Conservation (phyloP, 2,797 vertebrate species). For the Erpetoichthys calabaricus region DNA sequence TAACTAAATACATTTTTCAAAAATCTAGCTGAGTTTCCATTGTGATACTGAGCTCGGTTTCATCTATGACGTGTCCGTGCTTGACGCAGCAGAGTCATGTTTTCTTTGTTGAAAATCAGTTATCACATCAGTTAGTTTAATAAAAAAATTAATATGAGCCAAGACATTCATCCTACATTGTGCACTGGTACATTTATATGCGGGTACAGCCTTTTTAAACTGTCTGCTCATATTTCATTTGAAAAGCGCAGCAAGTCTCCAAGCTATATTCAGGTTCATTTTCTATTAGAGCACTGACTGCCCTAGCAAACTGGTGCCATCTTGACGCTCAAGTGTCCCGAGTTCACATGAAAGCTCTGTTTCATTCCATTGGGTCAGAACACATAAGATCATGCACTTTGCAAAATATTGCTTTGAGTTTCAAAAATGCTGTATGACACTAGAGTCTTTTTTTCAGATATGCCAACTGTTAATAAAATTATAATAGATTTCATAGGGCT, state of each 20-base stretch:
- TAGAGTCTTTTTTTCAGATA: slow-evolving; percentile 12
- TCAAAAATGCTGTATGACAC: too few species aligned
- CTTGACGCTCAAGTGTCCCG: slow-evolving; percentile 63
- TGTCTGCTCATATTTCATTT: slow-evolving; percentile 59
- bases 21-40: too few species aligned
- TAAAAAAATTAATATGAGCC: too few species aligned
- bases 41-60: too few species aligned
- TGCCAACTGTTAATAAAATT: slow-evolving; percentile 39
- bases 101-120: too few species aligned
- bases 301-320: slow-evolving; percentile 58
- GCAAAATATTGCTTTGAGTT: slow-evolving; percentile 1
- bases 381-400: neutral
- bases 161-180: slow-evolving; percentile 12
- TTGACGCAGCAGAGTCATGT: too few species aligned
- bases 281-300: slow-evolving; percentile 57
- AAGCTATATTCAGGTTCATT: slow-evolving; percentile 50
- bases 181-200: slow-evolving; percentile 37
- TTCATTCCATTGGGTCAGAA: slow-evolving; percentile 37
- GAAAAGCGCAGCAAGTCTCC: slow-evolving; percentile 38
- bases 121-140: too few species aligned
- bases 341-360: slow-evolving; percentile 47
- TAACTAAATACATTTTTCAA: too few species aligned
- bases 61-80: too few species aligned
- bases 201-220: slow-evolving; percentile 17
- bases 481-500: slow-evolving; percentile 43